Percentiles rank a stretch among this genome's conserved stretches.
Evolutionary conservation across 2,888 invertebrate genomes (phyloP).

Genomic region (Aplocera efformata): DNA sequence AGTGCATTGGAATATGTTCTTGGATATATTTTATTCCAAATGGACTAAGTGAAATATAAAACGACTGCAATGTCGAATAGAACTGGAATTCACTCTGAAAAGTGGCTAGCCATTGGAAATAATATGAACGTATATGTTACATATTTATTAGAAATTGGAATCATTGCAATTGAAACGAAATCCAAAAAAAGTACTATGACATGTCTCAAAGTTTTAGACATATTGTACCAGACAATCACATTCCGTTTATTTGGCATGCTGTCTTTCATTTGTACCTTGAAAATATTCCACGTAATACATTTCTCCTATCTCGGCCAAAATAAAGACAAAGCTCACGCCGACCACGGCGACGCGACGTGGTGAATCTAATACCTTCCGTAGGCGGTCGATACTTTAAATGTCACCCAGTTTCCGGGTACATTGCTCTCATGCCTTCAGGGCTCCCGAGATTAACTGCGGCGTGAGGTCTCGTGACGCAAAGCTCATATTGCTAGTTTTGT

Average conservation of each 20-base stretch:
- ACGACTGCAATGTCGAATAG: too few species aligned
- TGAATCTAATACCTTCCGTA: conserved; percentile 36
- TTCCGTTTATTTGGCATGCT: too few species aligned
- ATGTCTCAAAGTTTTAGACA: too few species aligned
- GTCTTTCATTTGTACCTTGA: neutral
- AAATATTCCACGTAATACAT: neutral
- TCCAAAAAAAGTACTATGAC: too few species aligned
- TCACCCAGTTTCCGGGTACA: conserved; percentile 58
- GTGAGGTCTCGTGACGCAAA: conserved; percentile 14
- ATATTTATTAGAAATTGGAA: too few species aligned
- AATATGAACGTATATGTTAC: too few species aligned
- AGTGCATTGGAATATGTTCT: neutral
- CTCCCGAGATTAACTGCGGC: conserved; percentile 28
- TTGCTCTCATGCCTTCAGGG: conserved; percentile 33
- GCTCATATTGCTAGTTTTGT: conserved; percentile 15
- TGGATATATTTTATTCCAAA: neutral
- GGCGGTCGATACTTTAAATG: conserved; percentile 61
- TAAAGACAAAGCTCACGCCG: conserved; percentile 5
- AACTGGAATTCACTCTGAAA: too few species aligned
- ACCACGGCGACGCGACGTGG: conserved; percentile 32
- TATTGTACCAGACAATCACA: too few species aligned
- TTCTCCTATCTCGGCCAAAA: conserved; percentile 6
- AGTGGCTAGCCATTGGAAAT: too few species aligned
- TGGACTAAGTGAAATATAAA: too few species aligned
- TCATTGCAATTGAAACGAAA: too few species aligned